phyloP scores from a whole-genome alignment of 2,888 invertebrate species.

The Drosophila meridiana region DNA sequence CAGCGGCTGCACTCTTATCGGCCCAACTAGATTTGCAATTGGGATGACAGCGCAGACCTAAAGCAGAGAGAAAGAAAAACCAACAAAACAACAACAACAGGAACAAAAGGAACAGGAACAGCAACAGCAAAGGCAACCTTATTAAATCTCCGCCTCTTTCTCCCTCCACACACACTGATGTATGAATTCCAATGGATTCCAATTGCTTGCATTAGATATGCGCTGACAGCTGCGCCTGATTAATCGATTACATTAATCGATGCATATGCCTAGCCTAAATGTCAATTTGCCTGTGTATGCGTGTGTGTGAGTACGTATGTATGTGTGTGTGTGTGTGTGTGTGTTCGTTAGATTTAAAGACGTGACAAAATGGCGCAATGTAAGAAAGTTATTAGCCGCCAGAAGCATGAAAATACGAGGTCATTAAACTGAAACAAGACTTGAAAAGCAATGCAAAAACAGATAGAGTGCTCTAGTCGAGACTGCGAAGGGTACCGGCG shows the following conservation, averaged over 20 bases:
- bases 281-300: not conserved
- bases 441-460: not conserved
- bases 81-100: conserved; percentile 23
- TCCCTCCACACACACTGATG: not conserved
- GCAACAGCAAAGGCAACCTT: conserved; percentile 6
- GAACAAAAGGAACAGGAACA: not conserved
- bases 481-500: too few relatives aligned
- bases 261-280: conserved; percentile 23
- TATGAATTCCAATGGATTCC: conserved; percentile 2
- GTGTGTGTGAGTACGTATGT: not conserved
- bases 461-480: too few relatives aligned
- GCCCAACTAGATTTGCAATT: conserved; percentile 37
- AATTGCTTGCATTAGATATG: conserved; percentile 24
- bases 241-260: conserved; percentile 46
- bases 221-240: conserved; percentile 35
- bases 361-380: conserved; percentile 20
- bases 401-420: conserved; percentile 36
- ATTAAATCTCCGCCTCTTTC: conserved; percentile 20
- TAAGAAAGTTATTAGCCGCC: conserved; percentile 22
- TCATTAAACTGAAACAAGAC: conserved; percentile 44
- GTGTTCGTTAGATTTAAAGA: conserved; percentile 14
- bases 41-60: conserved; percentile 3
- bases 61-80: not conserved
- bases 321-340: not conserved
- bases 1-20: conserved; percentile 20